These are phyloP conservation scores for Colostygia pectinataria DNA, from an alignment of 2,888 invertebrate species.

Conservation along the genomic window DNA sequence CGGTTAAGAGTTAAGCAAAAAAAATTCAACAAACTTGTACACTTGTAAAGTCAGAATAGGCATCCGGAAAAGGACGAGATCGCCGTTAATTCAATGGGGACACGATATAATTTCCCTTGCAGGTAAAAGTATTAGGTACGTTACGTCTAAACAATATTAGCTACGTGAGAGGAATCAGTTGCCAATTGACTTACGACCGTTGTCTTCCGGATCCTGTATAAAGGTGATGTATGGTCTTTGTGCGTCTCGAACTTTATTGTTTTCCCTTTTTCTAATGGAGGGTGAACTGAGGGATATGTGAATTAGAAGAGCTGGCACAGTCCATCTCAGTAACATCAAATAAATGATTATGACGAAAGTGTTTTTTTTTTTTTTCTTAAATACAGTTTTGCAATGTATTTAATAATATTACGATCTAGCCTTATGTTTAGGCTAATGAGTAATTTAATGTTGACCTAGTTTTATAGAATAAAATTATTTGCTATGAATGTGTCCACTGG, in stretches of 20 bases:
- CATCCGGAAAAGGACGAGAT: slow-evolving; percentile 37
- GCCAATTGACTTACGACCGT: slow-evolving; percentile 54
- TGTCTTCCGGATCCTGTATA: slow-evolving; percentile 31
- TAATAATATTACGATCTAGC: no score
- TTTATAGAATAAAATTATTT: no score
- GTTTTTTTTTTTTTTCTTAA: no score
- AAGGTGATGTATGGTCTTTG: slow-evolving; percentile 35
- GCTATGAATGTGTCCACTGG: no score
- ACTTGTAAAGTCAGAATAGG: slow-evolving; percentile 8
- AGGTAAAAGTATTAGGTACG: slow-evolving; percentile 62
- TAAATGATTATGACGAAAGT: no score
- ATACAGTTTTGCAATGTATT: no score
- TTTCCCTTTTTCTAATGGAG: slow-evolving; percentile 38
- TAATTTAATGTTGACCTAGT: no score
- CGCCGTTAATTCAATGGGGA: slow-evolving; percentile 60
- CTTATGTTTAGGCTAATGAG: no score
- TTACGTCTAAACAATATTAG: slow-evolving; percentile 68
- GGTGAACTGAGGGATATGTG: slow-evolving; percentile 21
- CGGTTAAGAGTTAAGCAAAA: no score
- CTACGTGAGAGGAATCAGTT: slow-evolving; percentile 62
- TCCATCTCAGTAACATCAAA: neutral
- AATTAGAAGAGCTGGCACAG: slow-evolving; percentile 5
- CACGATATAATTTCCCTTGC: slow-evolving; percentile 63
- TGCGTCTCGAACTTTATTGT: slow-evolving; percentile 37
- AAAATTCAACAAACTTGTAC: slow-evolving; percentile 3